Evolutionary conservation across 2,797 vertebrate species (phyloP), one percentile per base, ranked within the genome.

Genomic region (Valencia hispanica): DNA sequence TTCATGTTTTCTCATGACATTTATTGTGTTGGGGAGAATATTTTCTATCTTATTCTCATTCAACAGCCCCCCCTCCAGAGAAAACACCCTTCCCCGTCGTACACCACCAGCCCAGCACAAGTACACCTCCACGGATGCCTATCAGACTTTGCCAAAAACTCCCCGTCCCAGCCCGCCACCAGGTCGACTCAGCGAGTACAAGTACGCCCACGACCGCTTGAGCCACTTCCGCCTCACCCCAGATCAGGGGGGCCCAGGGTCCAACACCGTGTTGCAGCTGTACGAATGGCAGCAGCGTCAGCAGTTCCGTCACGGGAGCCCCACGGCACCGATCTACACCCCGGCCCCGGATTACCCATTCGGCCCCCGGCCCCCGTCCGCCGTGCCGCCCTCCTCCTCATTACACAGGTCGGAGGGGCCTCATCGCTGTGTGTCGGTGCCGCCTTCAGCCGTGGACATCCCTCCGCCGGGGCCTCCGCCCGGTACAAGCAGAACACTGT

Each of bases 201-300:
- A 97, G 87, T 99, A 99, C 0, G 97, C 97, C 5, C 97, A 98
- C 82, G 97, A 99, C 90, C 96, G 97, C 0, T 94, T 98, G 68
- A 97, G 96, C 92, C 97, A 99, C 93, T 95, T 98, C 92, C 97
- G 96, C 83, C 96, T 98, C 1, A 91, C 91, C 11, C 96, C 97
- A 15, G 97, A 98, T 53, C 90, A 84, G 45, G 95, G 96, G 0
- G 95, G 94, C 71, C 94, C 94, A 0, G 96, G 96, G 39, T 95
- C 96, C 95, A 95, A 94, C 82, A 97, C 96, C 0, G 96, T 97
- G 53, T 97, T 96, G 96, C 97, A 97, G 89, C 95, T 99, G 0
- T 99, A 97, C 0, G 98, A 99, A 88, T 99, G 98, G 98, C 97
- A 99, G 93, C 98, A 99, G 94, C 94, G 98, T 18, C 98, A 98